Percentiles rank a stretch among this genome's conserved stretches.
These are phyloP conservation scores for Campopleginae sp. DNA, from an alignment of 2,888 invertebrate species.

Conservation along the genomic window DNA sequence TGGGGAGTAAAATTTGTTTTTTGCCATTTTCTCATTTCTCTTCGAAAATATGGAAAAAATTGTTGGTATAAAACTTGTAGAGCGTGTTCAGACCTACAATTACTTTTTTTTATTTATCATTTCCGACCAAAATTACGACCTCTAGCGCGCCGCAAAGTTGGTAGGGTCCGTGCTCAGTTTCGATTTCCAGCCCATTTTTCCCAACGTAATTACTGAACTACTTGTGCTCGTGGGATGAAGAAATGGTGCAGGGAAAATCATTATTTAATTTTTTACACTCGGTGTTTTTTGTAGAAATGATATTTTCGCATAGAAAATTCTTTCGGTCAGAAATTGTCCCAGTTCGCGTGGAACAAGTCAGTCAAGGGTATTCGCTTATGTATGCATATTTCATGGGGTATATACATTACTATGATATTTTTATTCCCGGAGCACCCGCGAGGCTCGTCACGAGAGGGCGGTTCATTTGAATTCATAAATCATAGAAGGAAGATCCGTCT, in stretches of 20 bases:
- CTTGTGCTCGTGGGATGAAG: too few relatives aligned
- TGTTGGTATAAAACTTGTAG: too few relatives aligned
- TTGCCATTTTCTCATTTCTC: too few relatives aligned
- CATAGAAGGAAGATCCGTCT: slow-evolving; percentile 65
- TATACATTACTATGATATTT: slow-evolving; percentile 22
- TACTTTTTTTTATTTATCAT: too few relatives aligned
- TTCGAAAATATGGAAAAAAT: too few relatives aligned
- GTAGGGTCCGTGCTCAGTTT: too few relatives aligned
- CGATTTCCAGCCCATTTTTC: too few relatives aligned
- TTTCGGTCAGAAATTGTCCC: slow-evolving; percentile 19
- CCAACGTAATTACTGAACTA: too few relatives aligned
- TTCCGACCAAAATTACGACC: too few relatives aligned
- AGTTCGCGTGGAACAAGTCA: slow-evolving; percentile 6
- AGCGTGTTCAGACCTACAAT: too few relatives aligned
- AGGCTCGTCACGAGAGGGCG: slow-evolving; percentile 41
- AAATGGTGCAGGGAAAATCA: background rate
- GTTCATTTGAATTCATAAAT: slow-evolving; percentile 69
- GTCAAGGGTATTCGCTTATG: slow-evolving; percentile 5
- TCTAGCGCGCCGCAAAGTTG: too few relatives aligned
- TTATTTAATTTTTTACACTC: background rate
- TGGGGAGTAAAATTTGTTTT: too few relatives aligned
- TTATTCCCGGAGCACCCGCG: slow-evolving; percentile 29
- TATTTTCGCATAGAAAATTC: slow-evolving; percentile 7
- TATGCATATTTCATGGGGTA: background rate
- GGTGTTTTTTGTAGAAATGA: background rate